These are phyloP conservation scores for Choristoneura rosaceana DNA, from an alignment of 2,888 invertebrate genomes.

Conservation along the genomic window DNA sequence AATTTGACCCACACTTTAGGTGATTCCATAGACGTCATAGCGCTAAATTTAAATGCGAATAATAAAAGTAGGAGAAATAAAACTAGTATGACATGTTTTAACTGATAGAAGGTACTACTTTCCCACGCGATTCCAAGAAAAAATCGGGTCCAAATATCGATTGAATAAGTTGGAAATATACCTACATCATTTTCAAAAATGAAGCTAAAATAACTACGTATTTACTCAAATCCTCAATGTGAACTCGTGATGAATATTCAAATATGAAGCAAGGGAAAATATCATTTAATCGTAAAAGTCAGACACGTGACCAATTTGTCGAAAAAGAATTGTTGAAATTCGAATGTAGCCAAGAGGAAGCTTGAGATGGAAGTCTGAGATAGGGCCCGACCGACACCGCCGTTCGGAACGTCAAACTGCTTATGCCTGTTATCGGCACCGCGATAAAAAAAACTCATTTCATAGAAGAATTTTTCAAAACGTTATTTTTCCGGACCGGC, in stretches of 20 bases:
- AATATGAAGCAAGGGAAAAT: background rate
- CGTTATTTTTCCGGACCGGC: constrained; percentile 6
- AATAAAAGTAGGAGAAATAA: too few relatives aligned
- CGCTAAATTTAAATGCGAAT: too few relatives aligned
- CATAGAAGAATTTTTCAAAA: constrained; percentile 16
- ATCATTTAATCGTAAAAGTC: background rate
- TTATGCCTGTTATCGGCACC: constrained; percentile 29
- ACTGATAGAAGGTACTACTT: too few relatives aligned
- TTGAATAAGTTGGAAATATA: too few relatives aligned
- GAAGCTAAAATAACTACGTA: too few relatives aligned
- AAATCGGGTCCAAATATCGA: too few relatives aligned
- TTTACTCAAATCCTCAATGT: too few relatives aligned
- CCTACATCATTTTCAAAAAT: too few relatives aligned
- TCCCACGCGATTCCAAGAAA: too few relatives aligned
- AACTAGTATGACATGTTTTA: too few relatives aligned
- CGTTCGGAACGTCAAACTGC: constrained; percentile 29
- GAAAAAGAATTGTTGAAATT: constrained; percentile 17
- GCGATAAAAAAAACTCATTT: constrained; percentile 40
- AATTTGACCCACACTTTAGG: too few relatives aligned
- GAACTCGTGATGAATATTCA: background rate
- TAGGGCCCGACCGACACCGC: constrained; percentile 24
- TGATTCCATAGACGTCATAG: too few relatives aligned
- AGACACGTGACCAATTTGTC: background rate
- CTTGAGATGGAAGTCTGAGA: constrained; percentile 21
- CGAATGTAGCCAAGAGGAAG: constrained; percentile 9